A percentile compares a stretch with the other conserved stretches of the same genome.
Evolutionary conservation across 2,113 vertebrate species (phyloP).

Genomic region (Crotalus tigris): DNA sequence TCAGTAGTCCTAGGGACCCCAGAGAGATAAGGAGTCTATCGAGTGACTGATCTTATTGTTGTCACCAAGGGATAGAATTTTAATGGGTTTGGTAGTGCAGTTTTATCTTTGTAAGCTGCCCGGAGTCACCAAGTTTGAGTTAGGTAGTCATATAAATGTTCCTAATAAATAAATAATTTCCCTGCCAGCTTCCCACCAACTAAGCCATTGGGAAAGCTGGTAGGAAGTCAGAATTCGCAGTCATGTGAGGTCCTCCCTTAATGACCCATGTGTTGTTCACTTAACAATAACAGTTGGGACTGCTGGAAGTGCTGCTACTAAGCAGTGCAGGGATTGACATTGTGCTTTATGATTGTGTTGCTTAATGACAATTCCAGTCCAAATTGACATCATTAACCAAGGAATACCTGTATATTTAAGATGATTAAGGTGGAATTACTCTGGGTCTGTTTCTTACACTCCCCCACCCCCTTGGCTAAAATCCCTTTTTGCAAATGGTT

Average conservation of each 20-base stretch:
- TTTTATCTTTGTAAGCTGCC: background rate
- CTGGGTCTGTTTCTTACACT: background rate
- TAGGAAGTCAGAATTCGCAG: too few species aligned
- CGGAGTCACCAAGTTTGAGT: too few species aligned
- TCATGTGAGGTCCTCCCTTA: too few species aligned
- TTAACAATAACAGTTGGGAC: too few species aligned
- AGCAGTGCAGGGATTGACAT: too few species aligned
- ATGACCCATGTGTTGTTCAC: too few species aligned
- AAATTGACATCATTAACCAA: background rate
- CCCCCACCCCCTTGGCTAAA: background rate
- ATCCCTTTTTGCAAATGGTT: background rate
- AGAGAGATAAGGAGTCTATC: background rate
- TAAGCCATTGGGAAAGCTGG: background rate
- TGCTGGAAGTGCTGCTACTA: too few species aligned
- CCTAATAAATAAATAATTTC: too few species aligned
- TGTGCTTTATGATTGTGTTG: too few species aligned
- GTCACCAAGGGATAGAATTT: background rate
- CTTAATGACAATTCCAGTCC: too few species aligned
- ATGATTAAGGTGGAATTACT: background rate
- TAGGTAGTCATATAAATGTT: too few species aligned
- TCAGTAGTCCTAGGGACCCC: background rate
- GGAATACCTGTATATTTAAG: background rate
- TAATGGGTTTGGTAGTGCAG: background rate
- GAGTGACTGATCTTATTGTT: background rate
- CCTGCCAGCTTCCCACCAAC: background rate